Evolutionary conservation across 2,888 invertebrate species (phyloP), one percentile per base, ranked within the genome.

Genomic region (Glyphotaelius pellucidus): DNA sequence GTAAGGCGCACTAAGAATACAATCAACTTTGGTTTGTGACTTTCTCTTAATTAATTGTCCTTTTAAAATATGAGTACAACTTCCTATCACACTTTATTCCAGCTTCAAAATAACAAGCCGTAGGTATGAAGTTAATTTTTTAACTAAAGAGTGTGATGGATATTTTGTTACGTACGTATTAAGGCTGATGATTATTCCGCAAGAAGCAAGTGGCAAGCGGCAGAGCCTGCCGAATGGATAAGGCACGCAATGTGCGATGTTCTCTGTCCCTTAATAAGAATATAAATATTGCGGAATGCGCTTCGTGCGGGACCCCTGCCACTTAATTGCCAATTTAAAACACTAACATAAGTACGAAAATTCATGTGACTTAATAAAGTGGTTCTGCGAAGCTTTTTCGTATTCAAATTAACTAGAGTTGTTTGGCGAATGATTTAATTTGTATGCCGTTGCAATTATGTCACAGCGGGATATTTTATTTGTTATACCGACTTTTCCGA

Each of bases 261-360:
- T 47, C 88, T 7, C n/a, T 15, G 32, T 67, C 30, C 67, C 38
- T 42, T 89, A 80, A 89, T 89, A 80, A 89, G 80, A 79, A 80
- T 79, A 80, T 80, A 89, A 89, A 89, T 80, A 89, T 80, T 80
- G n/a, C 80, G 90, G 81, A 90, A 90, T 90, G 90, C 47, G 19
- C 42, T 52, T 52, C 90, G 90, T 47, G 81, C 90, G 47, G 31
- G 30, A 31, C 80, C 35, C 38, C 80, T 89, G 79, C n/a, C 25
- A 38, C n/a, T 35, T 38, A 79, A 79, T 89, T 80, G 89, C 89
- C 89, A 89, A 79, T 89, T 89, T 35, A 80, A 89, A 35, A 35
- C 32, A 38, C 79, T 47, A 30, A 52, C 35, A 86, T 15, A 86
- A n/a, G 85, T 35, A n/a, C 42, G n/a, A 38, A 85, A 42, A 88